These are phyloP conservation scores for Drosophila melanica DNA, from an alignment of 1,140 invertebrate genomes.

Conservation along the genomic window DNA sequence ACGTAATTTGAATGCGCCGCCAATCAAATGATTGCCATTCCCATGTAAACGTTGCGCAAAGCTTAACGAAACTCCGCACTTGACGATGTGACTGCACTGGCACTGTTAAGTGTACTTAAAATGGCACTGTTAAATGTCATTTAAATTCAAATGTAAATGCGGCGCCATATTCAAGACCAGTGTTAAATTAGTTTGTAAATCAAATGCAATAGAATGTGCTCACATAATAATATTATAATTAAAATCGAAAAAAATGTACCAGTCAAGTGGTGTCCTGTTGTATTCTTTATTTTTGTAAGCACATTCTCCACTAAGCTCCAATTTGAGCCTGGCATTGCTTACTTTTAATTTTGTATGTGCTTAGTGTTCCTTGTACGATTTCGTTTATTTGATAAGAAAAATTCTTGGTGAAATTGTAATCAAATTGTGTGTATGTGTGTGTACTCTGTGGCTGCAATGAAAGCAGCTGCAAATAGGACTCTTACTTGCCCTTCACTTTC, in stretches of 20 bases:
- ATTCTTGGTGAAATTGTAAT: constrained; percentile 31
- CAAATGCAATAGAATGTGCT: too few species aligned
- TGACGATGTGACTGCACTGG: neutral
- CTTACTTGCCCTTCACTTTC: constrained; percentile 9
- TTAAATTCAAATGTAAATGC: too few species aligned
- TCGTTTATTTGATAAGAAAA: constrained; percentile 25
- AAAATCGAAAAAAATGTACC: constrained; percentile 21
- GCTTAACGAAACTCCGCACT: constrained; percentile 22
- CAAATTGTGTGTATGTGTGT: constrained; percentile 28
- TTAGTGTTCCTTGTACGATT: neutral
- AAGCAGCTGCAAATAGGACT: constrained; percentile 26
- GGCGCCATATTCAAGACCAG: too few species aligned
- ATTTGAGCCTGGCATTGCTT: constrained; percentile 22
- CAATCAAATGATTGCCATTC: constrained; percentile 9
- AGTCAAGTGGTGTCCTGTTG: constrained; percentile 29
- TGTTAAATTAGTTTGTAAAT: too few species aligned
- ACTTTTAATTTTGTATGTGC: constrained; percentile 28
- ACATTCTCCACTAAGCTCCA: neutral
- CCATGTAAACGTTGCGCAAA: neutral
- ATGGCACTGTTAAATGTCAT: too few species aligned
- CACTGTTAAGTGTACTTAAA: too few species aligned
- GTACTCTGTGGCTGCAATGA: constrained; percentile 41
- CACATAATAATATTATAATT: neutral
- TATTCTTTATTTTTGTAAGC: constrained; percentile 22
- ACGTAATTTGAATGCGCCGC: neutral